Evolutionary conservation across 30 jellyfish, hydroid and myxozoan species (phyloP).

Genomic region (Euphysa ruthae): DNA sequence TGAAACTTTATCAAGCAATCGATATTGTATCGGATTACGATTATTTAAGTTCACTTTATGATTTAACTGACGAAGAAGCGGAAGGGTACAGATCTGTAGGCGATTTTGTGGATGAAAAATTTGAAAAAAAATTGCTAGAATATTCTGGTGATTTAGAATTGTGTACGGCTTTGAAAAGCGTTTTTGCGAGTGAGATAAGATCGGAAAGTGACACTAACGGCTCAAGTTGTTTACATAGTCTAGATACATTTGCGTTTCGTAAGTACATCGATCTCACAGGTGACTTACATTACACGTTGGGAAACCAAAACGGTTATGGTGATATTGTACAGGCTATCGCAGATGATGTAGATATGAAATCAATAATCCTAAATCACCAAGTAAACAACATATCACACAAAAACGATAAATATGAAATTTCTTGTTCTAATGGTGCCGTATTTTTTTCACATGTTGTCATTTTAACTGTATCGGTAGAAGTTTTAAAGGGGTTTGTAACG

Average conservation of each 20-base stretch:
- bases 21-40: neutral
- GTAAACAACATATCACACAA: neutral
- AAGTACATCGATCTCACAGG: neutral
- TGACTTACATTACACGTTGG: neutral
- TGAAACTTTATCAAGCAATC: neutral
- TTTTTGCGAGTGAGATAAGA: neutral
- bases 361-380: neutral
- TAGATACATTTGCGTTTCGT: neutral
- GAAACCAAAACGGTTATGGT: neutral
- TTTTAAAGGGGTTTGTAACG: neutral
- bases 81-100: neutral
- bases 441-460: conserved; percentile 3
- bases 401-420: neutral
- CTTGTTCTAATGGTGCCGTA: neutral
- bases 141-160: neutral
- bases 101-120: neutral
- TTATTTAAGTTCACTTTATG: neutral
- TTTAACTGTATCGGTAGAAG: conserved; percentile 7
- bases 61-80: neutral
- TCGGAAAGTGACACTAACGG: neutral
- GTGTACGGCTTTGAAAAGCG: neutral
- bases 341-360: neutral
- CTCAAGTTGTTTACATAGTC: neutral
- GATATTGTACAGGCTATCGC: neutral
- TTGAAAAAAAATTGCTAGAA: neutral